Base-by-base conservation (phyloP, 1,140 invertebrate genomes). In the Notospermus geniculatus region DNA sequence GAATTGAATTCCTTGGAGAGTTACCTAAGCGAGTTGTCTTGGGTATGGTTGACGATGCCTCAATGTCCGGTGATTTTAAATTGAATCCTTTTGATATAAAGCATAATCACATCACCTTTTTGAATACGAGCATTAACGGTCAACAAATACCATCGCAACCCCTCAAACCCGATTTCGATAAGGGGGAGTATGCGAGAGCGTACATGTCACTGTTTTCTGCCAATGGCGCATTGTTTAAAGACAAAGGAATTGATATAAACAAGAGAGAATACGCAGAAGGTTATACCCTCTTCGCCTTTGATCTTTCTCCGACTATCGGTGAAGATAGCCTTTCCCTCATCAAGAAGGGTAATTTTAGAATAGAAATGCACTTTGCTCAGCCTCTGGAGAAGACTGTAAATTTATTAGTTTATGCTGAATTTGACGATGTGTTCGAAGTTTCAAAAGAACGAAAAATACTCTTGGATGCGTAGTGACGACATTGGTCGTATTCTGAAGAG, bases 401-500 rank as follows among this genome's bases (percentile, higher is more conserved):
- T 50, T 50, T 50, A n/a, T n/a, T 50, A 50, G 4, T 50, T 23
- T 50, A 50, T n/a, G 46, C 46, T n/a, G 25, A 50, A 19, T 50
- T 50, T 50, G 46, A 50, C n/a, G 46, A 50, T 23, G 46, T 50
- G 5, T 50, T 50, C 9, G 46, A 50, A 50, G 25, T 50, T n/a
- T 7, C 46, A 50, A 50, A 50, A 50, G 46, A 50, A 19, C 5
- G 46, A 19, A 5, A 19, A 23, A 27, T 50, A 23, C 19, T 50
- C 46, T 7, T 27, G 25, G 46, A 50, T 50, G 46, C 4, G 25
- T 50, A 50, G 19, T n/a, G 5, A 7, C n/a, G 19, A 50, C 4
- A 23, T 50, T 7, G 25, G n/a, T n/a, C 4, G n/a, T n/a, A 50
- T 50, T 50, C 4, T 50, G 5, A 27, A 19, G n/a, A 50, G n/a